Conservation (phyloP, 1,140 invertebrate species). For the Neuroterus valhalla region DNA sequence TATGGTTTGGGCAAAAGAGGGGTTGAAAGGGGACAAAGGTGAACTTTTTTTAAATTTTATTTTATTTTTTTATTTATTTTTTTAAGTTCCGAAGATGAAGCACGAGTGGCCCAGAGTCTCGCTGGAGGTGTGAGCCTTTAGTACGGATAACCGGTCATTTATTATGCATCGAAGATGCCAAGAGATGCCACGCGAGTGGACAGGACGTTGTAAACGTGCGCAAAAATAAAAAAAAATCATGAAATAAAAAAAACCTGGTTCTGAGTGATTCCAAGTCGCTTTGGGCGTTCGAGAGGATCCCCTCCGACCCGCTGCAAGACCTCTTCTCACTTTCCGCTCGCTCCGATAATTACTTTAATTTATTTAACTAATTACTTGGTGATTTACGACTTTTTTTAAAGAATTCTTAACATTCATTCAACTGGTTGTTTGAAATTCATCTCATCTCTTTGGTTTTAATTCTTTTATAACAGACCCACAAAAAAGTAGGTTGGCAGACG, state of each 20-base stretch:
- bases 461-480: too few species aligned
- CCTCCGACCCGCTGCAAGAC: conserved; percentile 41
- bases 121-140: conserved; percentile 65
- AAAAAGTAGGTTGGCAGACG: too few species aligned
- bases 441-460: too few species aligned
- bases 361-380: conserved; percentile 13
- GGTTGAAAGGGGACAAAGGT: conserved; percentile 54
- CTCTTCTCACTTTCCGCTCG: conserved; percentile 11
- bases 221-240: conserved; percentile 75
- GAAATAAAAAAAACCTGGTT: too few species aligned
- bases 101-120: conserved; percentile 44
- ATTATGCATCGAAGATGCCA: conserved; percentile 75
- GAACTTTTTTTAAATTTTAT: too few species aligned
- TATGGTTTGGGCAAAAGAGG: conserved; percentile 29
- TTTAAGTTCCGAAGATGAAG: conserved; percentile 44
- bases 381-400: not conserved
- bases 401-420: conserved; percentile 2
- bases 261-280: conserved; percentile 73
- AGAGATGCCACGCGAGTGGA: conserved; percentile 73
- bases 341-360: conserved; percentile 25
- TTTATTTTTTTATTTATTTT: too few species aligned
- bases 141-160: conserved; percentile 72
- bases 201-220: conserved; percentile 71
- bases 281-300: conserved; percentile 59
- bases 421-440: too few species aligned